phyloP scores from a whole-genome alignment of 2,888 invertebrate species.

The Nemotelus nigrinus region DNA sequence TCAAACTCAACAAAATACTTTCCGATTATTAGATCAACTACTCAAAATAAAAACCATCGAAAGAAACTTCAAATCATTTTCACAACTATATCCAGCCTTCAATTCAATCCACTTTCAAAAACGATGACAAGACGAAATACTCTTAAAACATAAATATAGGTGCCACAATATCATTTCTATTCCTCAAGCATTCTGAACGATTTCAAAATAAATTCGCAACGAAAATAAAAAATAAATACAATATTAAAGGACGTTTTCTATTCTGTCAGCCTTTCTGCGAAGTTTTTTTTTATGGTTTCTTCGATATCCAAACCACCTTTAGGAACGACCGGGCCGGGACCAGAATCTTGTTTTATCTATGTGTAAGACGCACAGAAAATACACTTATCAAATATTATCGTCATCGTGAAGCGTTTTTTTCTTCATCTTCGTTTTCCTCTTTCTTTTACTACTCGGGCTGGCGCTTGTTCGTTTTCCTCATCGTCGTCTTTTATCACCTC shows the following conservation, averaged over 20 bases:
- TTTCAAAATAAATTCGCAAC: no score
- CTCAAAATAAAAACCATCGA: no score
- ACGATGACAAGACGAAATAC: no score
- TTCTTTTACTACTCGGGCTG: not conserved
- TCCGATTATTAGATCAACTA: no score
- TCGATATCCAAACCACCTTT: conserved; percentile 24
- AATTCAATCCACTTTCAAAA: no score
- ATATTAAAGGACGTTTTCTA: conserved; percentile 14
- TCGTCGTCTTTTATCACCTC: conserved; percentile 1
- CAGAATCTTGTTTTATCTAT: conserved; percentile 36
- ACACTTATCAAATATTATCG: conserved; percentile 44
- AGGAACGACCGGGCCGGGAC: not conserved
- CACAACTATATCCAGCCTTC: no score
- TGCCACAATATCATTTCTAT: no score
- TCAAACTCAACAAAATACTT: no score
- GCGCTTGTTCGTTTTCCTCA: not conserved
- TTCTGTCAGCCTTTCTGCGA: not conserved
- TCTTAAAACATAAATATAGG: no score
- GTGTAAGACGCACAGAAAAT: conserved; percentile 37
- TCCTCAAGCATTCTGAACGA: no score
- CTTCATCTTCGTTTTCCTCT: conserved; percentile 6
- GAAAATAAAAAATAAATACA: not conserved
- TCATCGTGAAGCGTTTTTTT: conserved; percentile 31
- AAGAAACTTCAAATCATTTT: no score
- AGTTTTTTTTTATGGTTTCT: conserved; percentile 3